Conservation (phyloP, 2,888 invertebrate species). For the Chloroclysta siterata region DNA sequence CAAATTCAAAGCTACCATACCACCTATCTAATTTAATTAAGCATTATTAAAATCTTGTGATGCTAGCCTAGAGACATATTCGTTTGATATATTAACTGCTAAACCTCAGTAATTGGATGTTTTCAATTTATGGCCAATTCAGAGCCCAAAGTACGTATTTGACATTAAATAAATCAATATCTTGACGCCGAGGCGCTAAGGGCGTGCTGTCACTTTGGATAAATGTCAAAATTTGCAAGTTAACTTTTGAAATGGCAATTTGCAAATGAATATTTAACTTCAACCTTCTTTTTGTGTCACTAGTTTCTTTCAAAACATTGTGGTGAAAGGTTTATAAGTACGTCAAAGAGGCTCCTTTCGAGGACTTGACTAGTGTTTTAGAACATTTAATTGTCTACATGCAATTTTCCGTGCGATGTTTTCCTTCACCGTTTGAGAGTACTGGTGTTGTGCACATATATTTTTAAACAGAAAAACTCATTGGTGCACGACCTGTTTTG, state of each 20-base stretch:
- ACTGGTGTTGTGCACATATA: too few relatives aligned
- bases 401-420: too few relatives aligned
- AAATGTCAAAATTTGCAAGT: slow-evolving; percentile 29
- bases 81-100: slow-evolving; percentile 8
- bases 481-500: too few relatives aligned
- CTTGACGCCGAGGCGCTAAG: slow-evolving; percentile 12
- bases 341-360: too few relatives aligned
- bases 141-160: background rate
- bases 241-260: slow-evolving; percentile 11
- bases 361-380: too few relatives aligned
- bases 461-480: too few relatives aligned
- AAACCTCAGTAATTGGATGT: background rate
- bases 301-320: too few relatives aligned
- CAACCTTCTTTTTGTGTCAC: too few relatives aligned
- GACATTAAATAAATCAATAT: slow-evolving; percentile 23
- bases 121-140: background rate
- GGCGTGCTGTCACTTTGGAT: slow-evolving; percentile 22
- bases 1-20: too few relatives aligned
- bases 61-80: background rate
- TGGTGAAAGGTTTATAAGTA: too few relatives aligned
- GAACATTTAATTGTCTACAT: too few relatives aligned
- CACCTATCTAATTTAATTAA: background rate
- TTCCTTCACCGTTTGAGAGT: too few relatives aligned
- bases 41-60: background rate
- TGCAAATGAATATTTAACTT: slow-evolving; percentile 1